phyloP scores from a whole-genome alignment of 2,888 invertebrate genomes.

The Xestia sexstrigata region DNA sequence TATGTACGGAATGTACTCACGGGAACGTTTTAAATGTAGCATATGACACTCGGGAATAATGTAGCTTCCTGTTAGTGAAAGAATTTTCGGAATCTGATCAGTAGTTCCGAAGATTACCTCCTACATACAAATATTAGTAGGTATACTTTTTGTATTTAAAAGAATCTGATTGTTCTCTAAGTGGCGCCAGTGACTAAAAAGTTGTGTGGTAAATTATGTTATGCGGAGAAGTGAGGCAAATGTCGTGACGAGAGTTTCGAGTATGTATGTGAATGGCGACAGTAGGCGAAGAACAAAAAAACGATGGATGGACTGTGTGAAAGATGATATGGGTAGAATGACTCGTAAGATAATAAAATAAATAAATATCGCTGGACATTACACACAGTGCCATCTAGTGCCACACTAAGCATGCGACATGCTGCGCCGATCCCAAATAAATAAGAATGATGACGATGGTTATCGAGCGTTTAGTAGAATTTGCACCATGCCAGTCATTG shows the following conservation, averaged over 20 bases:
- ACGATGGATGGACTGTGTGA: neutral
- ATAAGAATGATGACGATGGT: neutral
- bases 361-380: no score
- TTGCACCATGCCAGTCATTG: neutral
- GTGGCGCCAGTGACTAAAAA: neutral
- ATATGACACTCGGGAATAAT: no score
- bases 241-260: neutral
- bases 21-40: no score
- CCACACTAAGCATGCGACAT: neutral
- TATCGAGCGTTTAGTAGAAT: neutral
- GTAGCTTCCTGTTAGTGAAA: no score
- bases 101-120: no score
- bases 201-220: neutral
- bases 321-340: neutral
- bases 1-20: no score
- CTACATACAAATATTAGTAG: no score
- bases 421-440: neutral
- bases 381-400: no score
- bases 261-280: neutral
- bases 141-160: neutral
- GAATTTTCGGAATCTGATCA: no score
- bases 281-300: neutral
- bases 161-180: neutral
- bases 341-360: neutral
- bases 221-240: neutral